Base-by-base conservation (phyloP, 2,888 invertebrate genomes). In the Agriotes lineatus region DNA sequence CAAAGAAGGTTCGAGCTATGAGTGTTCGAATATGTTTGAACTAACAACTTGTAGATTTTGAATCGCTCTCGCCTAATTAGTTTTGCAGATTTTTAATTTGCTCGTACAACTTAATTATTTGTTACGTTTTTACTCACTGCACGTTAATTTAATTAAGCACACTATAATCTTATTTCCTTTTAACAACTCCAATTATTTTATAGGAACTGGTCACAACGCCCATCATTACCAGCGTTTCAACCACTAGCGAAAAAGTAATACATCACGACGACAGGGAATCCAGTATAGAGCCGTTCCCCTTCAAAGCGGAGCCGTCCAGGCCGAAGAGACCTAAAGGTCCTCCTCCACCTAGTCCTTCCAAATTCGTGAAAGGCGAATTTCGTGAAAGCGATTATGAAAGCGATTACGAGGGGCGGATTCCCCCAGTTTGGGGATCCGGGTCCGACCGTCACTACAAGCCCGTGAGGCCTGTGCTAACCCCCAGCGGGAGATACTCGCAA, bases 351-450 rank as follows among this genome's bases (percentile, higher is more conserved):
- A 89, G 88, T 82, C 90, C 91, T 62, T 89, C 89, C 19, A 90
- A 88, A 83, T 92, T 91, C 80, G 83, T 88, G 16, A 90, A 88
- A 81, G 86, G 89, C 73, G 90, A 90, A 83, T 89, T 89, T 81
- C 85, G 86, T 58, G 90, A 89, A 80, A 91, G 90, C 78, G 92
- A 92, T 79, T 91, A 91, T 78, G 91, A 91, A 83, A 92, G 91
- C 77, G 91, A 92, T 78, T 88, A 90, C 71, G 91, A 91, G 69
- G 87, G 88, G 63, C 86, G 88, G 73, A 89, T 90, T 77, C 87
- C 88, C 63, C 86, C 90, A 1, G 84, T 88, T 7, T 91, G 91
- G 88, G 86, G 87, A 39, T 86, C 89, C 20, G 87, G 87, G 71
- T 82, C 85, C 1, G 89, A 88, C 57, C 85, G 86, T 45, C 82